Conservation (phyloP, 2,888 invertebrate genomes). For the Nomada goodeniana region DNA sequence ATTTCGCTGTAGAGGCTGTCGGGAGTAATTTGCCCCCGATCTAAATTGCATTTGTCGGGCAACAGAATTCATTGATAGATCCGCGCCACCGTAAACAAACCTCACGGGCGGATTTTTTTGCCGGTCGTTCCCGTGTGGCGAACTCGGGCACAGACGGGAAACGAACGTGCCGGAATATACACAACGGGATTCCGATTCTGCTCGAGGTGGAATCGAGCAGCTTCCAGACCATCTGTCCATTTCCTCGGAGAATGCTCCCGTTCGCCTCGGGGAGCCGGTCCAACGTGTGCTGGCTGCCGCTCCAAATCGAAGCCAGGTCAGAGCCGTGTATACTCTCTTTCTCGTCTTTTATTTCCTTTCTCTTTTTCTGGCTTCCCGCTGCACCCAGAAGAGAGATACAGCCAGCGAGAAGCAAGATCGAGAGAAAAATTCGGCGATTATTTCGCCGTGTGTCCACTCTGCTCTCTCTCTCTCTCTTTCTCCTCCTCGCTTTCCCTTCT, state of each 20-base stretch:
- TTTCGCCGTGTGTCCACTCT: conserved; percentile 50
- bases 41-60: conserved; percentile 56
- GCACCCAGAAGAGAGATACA: conserved; percentile 12
- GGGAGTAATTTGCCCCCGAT: conserved; percentile 22
- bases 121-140: conserved; percentile 54
- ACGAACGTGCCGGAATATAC: conserved; percentile 65
- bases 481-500: conserved; percentile 35
- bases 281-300: conserved; percentile 48
- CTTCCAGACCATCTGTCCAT: conserved; percentile 75
- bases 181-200: conserved; percentile 69
- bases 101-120: conserved; percentile 60
- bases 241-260: conserved; percentile 73
- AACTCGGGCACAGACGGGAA: conserved; percentile 47
- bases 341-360: neutral
- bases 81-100: conserved; percentile 45
- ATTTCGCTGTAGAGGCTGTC: conserved; percentile 3
- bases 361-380: conserved; percentile 1
- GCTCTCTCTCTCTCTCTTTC: conserved; percentile 10
- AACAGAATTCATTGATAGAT: conserved; percentile 33
- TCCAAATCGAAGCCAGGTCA: conserved; percentile 67
- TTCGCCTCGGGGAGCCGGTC: conserved; percentile 70
- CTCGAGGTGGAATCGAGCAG: conserved; percentile 66
- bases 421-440: conserved; percentile 63
- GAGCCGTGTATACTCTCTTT: conserved; percentile 27
- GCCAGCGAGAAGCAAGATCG: conserved; percentile 26